A percentile compares a stretch with the other conserved stretches of the same genome.
Evolutionary conservation across 2,888 invertebrate genomes (phyloP).

Genomic region (Pardosa pseudoannulata): DNA sequence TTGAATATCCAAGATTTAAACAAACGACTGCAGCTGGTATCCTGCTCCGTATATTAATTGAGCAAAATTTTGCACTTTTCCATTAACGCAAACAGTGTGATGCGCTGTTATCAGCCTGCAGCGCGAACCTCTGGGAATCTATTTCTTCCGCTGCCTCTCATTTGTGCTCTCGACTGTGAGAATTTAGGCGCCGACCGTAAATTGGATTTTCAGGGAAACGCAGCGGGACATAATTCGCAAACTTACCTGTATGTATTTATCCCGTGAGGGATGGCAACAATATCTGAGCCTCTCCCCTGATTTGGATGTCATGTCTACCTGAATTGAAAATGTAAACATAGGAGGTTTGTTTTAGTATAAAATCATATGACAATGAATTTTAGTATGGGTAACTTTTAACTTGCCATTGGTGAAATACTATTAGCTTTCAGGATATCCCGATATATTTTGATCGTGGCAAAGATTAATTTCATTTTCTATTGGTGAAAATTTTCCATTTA

Average conservation of each 20-base stretch:
- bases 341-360: no score
- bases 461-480: no score
- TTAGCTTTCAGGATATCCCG: no score
- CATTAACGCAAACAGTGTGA: constrained; percentile 26
- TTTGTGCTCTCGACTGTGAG: constrained; percentile 42
- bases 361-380: no score
- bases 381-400: no score
- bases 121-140: not conserved
- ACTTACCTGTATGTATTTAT: not conserved
- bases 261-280: constrained; percentile 43
- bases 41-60: not conserved
- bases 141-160: constrained; percentile 18
- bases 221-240: constrained; percentile 26
- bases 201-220: constrained; percentile 43
- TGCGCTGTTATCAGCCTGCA: not conserved
- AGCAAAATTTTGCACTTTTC: constrained; percentile 31
- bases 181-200: constrained; percentile 18
- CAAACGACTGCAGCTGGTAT: not conserved
- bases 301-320: no score
- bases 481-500: no score
- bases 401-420: no score
- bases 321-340: no score
- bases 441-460: no score
- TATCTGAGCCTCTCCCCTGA: constrained; percentile 30
- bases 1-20: no score